These are phyloP conservation scores for Mareca strepera DNA, from an alignment of 2,797 vertebrate genomes.

Conservation along the genomic window DNA sequence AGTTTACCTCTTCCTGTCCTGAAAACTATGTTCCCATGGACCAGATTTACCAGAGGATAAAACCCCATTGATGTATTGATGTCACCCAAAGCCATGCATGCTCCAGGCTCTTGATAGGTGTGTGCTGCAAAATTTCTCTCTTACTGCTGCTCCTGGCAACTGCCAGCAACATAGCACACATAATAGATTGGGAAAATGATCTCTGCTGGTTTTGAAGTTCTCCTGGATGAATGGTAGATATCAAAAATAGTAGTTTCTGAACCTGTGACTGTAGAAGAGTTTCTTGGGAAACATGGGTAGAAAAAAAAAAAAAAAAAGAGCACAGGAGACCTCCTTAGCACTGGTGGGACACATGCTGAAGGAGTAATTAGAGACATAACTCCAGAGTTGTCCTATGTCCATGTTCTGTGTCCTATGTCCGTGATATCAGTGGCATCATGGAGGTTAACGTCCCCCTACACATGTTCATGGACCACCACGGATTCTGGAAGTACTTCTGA, in stretches of 20 bases:
- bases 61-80: background rate
- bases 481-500: background rate
- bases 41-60: background rate
- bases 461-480: accelerated
- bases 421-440: background rate
- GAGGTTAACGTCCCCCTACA: background rate
- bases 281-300: background rate
- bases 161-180: background rate
- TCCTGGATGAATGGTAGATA: background rate
- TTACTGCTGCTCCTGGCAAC: background rate
- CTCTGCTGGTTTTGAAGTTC: background rate
- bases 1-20: background rate
- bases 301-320: background rate
- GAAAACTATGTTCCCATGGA: background rate
- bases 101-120: background rate
- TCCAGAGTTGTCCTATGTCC: background rate
- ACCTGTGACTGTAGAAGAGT: background rate
- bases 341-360: background rate
- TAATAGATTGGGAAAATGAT: background rate
- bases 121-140: accelerated
- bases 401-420: background rate
- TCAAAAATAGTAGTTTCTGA: background rate
- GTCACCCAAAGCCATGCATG: background rate
- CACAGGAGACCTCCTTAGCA: background rate
- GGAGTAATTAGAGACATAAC: background rate